Percentiles rank a stretch among this genome's conserved stretches.
These are phyloP conservation scores for Maconellicoccus hirsutus DNA, from an alignment of 1,140 invertebrate genomes.

Conservation along the genomic window DNA sequence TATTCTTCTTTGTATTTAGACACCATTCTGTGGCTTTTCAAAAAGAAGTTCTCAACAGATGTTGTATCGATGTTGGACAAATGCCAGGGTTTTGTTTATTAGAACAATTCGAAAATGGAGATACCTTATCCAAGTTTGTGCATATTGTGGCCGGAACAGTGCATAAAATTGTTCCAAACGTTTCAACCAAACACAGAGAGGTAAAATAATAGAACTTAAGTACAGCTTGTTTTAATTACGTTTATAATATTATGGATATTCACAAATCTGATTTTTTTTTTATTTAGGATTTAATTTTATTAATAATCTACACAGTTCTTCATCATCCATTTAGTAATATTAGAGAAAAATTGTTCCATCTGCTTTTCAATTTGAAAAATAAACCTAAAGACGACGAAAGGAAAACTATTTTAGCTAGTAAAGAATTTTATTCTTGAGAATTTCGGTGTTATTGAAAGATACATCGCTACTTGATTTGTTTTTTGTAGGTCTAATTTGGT, in stretches of 20 bases:
- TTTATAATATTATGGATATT: too few species aligned
- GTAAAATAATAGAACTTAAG: too few species aligned
- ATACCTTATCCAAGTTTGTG: slow-evolving; percentile 36
- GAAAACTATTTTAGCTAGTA: slow-evolving; percentile 51
- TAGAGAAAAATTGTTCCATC: slow-evolving; percentile 53
- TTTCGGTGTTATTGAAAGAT: too few species aligned
- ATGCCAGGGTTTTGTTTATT: slow-evolving; percentile 25
- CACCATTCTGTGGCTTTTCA: slow-evolving; percentile 42
- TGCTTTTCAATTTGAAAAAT: slow-evolving; percentile 64
- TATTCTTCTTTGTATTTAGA: slow-evolving; percentile 29
- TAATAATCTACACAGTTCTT: slow-evolving; percentile 51
- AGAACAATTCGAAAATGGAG: slow-evolving; percentile 36
- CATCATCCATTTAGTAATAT: slow-evolving; percentile 46
- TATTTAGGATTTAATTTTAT: slow-evolving; percentile 52
- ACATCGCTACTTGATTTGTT: too few species aligned
- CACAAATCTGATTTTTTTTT: slow-evolving; percentile 21
- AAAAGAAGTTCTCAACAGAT: slow-evolving; percentile 39
- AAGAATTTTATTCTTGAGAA: slow-evolving; percentile 22
- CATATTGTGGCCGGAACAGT: slow-evolving; percentile 40
- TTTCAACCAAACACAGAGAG: slow-evolving; percentile 55
- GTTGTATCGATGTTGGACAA: slow-evolving; percentile 35
- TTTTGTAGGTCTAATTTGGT: slow-evolving; percentile 43
- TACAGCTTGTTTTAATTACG: too few species aligned
- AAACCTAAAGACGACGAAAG: slow-evolving; percentile 57
- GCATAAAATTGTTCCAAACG: slow-evolving; percentile 53